Base-by-base conservation (phyloP, 2,113 vertebrate genomes). In the Sinocyclocheilus grahami region DNA sequence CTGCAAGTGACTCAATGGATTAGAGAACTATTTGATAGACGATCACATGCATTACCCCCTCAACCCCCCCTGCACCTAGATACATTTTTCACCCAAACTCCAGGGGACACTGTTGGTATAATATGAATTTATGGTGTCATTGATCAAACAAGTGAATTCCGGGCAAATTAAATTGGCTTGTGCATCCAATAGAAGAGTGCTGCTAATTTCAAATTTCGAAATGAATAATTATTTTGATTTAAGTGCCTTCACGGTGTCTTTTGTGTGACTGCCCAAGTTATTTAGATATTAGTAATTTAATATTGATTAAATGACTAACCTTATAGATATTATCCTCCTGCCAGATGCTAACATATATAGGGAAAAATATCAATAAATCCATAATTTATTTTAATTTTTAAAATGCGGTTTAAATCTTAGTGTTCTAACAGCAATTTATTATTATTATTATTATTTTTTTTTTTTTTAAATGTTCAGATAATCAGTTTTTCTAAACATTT, bases 91-190 rank as follows among this genome's bases (percentile, higher is more conserved):
- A 37, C 83, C 33, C 39, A 42, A 62, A 81, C 91, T 84, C 85
- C 78, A 88, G 90, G 77, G 86, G 89, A 88, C 91, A 82, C 85
- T 91, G 71, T 90, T 88, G 89, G n/a, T 77, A 30, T 67, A 81
- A 80, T 39, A 77, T 85, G 27, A 60, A 12, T 37, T 27, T 16
- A 5, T 10, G 78, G 8, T 69, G 37, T 58, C 22, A 71, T 27
- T 13, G 27, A 42, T 37, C 27, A 60, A 62, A 39, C 18, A 62
- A 48, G 24, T n/a, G 8, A 58, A 16, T n/a, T 4, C 2, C 4
- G 33, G 27, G 20, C 46, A 69, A 62, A 55, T 78, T 78, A 69
- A 16, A 16, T 58, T 58, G 76, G 7, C 9, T 55, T 78, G 82
- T 74, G 27, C 33, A 7, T 16, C n/a, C 74, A 53, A 27, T 3